Percentiles rank a stretch among this genome's conserved stretches.
Evolutionary conservation across 2,113 vertebrate species (phyloP).

Genomic region (Syngnathus typhle): DNA sequence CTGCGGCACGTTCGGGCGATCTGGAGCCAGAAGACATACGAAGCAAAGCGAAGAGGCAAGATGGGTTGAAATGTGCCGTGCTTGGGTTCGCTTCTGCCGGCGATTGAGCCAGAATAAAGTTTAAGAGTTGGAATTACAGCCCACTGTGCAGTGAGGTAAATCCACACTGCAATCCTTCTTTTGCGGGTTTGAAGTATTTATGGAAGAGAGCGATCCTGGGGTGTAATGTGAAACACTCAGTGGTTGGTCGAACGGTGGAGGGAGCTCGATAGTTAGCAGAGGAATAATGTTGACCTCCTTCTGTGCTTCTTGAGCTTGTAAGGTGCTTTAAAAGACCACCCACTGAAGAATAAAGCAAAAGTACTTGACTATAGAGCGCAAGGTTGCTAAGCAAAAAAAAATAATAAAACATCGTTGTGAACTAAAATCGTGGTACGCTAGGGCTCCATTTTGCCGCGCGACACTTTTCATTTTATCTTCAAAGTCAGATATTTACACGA

Average conservation of each 20-base stretch:
- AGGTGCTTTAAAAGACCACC: conserved; percentile 6
- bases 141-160: background rate
- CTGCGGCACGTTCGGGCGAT: conserved; percentile 9
- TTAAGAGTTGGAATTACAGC: background rate
- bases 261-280: background rate
- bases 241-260: background rate
- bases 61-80: conserved; percentile 5
- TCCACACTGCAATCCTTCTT: background rate
- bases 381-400: background rate
- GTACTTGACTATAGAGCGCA: too few relatives aligned
- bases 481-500: background rate
- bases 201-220: background rate
- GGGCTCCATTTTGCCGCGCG: too few relatives aligned
- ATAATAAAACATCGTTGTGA: background rate
- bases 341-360: background rate
- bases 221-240: background rate
- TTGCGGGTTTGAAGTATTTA: conserved; percentile 1
- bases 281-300: background rate
- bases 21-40: conserved; percentile 32
- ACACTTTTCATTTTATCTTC: background rate
- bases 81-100: background rate
- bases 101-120: background rate
- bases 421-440: too few relatives aligned
- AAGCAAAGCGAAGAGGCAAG: conserved; percentile 23
- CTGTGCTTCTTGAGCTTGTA: background rate